These are phyloP conservation scores for Drosophila prostipennis DNA, from an alignment of 2,888 invertebrate species.

Conservation along the genomic window DNA sequence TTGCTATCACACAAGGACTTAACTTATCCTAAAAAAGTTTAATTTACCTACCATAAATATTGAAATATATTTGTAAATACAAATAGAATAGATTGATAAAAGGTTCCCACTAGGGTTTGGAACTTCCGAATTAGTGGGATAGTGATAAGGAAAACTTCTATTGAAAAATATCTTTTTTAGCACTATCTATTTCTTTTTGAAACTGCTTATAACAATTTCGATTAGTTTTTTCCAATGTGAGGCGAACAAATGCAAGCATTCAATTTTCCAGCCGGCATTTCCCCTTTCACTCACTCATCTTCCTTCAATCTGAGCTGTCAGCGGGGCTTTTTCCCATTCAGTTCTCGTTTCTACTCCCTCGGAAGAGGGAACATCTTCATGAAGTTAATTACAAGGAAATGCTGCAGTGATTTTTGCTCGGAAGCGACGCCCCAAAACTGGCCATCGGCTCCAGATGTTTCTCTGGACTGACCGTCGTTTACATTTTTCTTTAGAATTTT, in stretches of 20 bases:
- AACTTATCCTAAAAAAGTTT: no score
- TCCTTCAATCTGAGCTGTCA: conserved; percentile 27
- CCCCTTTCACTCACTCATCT: conserved; percentile 21
- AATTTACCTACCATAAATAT: no score
- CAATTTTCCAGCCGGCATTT: conserved; percentile 19
- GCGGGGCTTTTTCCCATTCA: conserved; percentile 1
- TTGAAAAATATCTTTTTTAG: background rate
- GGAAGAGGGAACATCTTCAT: conserved; percentile 34
- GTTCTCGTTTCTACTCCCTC: background rate
- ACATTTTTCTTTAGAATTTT: conserved; percentile 29
- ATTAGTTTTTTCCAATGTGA: background rate
- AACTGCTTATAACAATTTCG: no score
- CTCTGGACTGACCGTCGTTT: conserved; percentile 1
- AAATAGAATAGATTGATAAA: no score
- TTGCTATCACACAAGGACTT: no score
- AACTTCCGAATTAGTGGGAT: no score
- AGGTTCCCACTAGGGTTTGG: no score
- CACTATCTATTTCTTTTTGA: background rate
- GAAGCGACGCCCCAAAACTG: conserved; percentile 17
- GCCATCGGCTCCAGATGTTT: conserved; percentile 30
- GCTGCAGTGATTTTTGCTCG: conserved; percentile 43
- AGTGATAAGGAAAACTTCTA: no score
- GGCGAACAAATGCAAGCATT: conserved; percentile 3
- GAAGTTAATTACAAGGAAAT: conserved; percentile 51
- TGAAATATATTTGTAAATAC: no score